Conservation (phyloP, 2,888 invertebrate species). For the Hypolimnas misippus region DNA sequence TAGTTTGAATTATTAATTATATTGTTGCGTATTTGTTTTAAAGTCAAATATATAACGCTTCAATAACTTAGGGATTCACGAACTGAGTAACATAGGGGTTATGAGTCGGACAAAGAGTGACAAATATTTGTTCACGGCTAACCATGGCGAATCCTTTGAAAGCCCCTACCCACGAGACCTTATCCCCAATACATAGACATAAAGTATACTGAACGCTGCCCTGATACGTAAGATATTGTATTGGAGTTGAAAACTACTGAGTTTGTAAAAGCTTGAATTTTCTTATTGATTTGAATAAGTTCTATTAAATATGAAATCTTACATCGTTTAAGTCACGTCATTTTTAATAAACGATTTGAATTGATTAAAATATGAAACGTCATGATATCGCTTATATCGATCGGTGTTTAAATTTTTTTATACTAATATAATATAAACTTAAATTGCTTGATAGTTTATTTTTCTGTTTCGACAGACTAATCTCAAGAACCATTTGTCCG, state of each 20-base stretch:
- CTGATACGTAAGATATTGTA: constrained; percentile 28
- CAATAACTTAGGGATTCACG: constrained; percentile 25
- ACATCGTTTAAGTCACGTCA: too few relatives aligned
- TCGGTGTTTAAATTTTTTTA: too few relatives aligned
- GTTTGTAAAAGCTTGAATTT: too few relatives aligned
- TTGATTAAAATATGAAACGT: too few relatives aligned
- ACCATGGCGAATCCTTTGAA: constrained; percentile 64
- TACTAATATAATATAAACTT: too few relatives aligned
- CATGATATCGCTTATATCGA: too few relatives aligned
- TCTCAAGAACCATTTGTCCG: too few relatives aligned
- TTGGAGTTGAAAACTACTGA: neutral
- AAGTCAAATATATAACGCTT: constrained; percentile 12
- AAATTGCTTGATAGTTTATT: too few relatives aligned
- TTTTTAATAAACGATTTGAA: too few relatives aligned
- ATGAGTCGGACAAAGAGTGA: constrained; percentile 60
- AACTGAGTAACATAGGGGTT: constrained; percentile 37
- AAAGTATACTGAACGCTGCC: constrained; percentile 20
- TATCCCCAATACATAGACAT: constrained; percentile 38
- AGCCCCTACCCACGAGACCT: constrained; percentile 50
- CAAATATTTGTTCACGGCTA: constrained; percentile 66
- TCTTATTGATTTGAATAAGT: too few relatives aligned
- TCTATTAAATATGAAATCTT: too few relatives aligned
- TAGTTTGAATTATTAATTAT: neutral
- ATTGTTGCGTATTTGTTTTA: neutral
- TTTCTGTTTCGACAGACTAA: too few relatives aligned